These are phyloP conservation scores for Pachydiplax longipennis DNA, from an alignment of 2,888 invertebrate genomes.

Conservation along the genomic window DNA sequence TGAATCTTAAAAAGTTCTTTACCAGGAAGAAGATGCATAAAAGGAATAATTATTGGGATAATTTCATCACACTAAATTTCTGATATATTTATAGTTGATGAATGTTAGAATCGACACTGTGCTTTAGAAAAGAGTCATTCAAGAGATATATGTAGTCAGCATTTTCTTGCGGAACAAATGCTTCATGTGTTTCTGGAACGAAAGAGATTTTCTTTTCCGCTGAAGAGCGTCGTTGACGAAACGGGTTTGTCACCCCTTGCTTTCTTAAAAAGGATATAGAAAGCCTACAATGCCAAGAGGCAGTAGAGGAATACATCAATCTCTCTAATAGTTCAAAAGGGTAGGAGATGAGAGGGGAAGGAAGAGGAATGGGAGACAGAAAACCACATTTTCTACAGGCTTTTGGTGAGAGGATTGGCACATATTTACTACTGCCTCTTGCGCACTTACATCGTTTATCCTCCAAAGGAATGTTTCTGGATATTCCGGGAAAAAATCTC, in stretches of 20 bases:
- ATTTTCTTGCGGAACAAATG: no score
- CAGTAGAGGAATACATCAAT: slow-evolving; percentile 16
- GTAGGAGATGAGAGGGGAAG: not conserved
- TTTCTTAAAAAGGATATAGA: not conserved
- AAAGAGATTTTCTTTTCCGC: not conserved
- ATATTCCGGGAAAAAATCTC: no score
- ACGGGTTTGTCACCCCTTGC: slow-evolving; percentile 43
- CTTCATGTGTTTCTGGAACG: not conserved
- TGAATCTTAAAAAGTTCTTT: no score
- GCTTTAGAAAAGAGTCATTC: no score
- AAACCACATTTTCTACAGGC: not conserved
- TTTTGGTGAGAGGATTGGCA: not conserved
- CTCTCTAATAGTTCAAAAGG: not conserved
- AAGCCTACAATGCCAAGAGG: not conserved
- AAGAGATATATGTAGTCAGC: no score
- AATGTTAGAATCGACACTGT: no score
- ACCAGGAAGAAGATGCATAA: no score
- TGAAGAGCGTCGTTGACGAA: not conserved
- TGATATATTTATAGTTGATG: no score
- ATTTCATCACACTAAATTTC: no score
- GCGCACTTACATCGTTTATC: no score
- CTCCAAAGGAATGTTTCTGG: no score
- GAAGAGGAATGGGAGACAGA: slow-evolving; percentile 25
- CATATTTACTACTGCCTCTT: not conserved
- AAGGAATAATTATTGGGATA: no score